phyloP scores from a whole-genome alignment of 2,113 vertebrate genomes.

The Lamprologus sp. region DNA sequence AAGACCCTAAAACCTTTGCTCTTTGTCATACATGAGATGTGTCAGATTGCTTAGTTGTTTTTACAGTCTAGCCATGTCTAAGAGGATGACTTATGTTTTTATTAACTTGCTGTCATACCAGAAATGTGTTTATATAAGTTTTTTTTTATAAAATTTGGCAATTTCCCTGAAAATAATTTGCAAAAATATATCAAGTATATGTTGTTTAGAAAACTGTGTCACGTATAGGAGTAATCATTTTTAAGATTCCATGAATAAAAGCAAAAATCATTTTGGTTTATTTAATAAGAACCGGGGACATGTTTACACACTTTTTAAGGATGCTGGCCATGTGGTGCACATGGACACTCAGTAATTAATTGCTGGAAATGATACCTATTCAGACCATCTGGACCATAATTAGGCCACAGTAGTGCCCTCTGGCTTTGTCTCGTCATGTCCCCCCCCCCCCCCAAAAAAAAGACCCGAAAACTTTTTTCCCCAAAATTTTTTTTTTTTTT shows the following conservation, averaged over 20 bases:
- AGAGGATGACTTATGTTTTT: not conserved
- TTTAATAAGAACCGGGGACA: not conserved
- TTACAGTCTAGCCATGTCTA: not conserved
- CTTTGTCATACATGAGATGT: conserved; percentile 45
- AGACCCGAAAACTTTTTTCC: no score
- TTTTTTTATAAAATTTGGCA: not conserved
- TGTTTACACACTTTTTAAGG: not conserved
- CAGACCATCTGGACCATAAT: conserved; percentile 60
- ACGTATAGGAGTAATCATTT: not conserved
- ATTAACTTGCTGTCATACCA: not conserved
- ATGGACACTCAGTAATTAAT: conserved; percentile 40
- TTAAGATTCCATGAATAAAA: not conserved
- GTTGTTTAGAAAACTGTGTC: not conserved
- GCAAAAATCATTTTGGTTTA: not conserved
- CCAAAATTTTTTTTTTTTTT: no score
- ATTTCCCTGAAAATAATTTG: not conserved
- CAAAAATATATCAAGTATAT: not conserved
- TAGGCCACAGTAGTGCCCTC: conserved; percentile 38
- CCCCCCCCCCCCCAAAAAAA: accelerated
- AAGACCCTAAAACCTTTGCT: conserved; percentile 31
- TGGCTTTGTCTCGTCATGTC: not conserved
- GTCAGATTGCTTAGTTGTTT: not conserved
- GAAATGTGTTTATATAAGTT: not conserved
- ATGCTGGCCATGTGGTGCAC: not conserved
- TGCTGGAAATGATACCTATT: conserved; percentile 26